Evolutionary conservation across 1,140 invertebrate species (phyloP), one percentile per base, ranked within the genome.

Genomic region (Orchestia grillus): DNA sequence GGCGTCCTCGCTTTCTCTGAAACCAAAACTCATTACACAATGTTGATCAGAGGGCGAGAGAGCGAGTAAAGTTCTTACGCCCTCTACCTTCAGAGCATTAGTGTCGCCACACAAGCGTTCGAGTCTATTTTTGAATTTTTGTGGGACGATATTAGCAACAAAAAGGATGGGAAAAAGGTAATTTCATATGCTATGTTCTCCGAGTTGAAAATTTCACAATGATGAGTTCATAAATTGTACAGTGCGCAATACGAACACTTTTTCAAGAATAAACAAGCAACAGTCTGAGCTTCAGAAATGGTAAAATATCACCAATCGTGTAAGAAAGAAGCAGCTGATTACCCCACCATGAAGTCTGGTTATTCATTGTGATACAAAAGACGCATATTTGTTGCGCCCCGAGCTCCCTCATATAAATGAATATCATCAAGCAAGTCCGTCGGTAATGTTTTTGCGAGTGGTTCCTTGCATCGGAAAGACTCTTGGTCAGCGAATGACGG

Each of bases 401-500:
- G 62, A 77, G 62, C 62, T 77, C 36, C 62, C 62, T 77, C 11
- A 36, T 77, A 36, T 36, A 77, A 77, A 77, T 77, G 62, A 77
- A 77, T 77, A 77, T 77, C 62, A 77, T 77, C 62, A 77, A 77
- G 62, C 62, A 77, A 77, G 62, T 77, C 62, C 62, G 28, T 77
- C 62, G 62, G 62, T 77, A 77, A 77, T 77, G 62, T 77, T 77
- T 77, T 77, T 77, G 62, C 62, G 62, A 77, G 62, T 77, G 36
- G 62, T 36, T 77, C 62, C 62, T 77, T 77, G 62, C 62, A 77
- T 77, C 62, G 62, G 43, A 90, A 28, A 90, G 88, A 90, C 88
- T 90, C 88, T 44, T 90, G 88, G 88, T 90, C 88, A 43, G 88
- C 41, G 88, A 90, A 90, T 90, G 43, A 42, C 88, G 41, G 15